Evolutionary conservation across 2,888 invertebrate species (phyloP).

Genomic region (Nasonovia ribisnigri): DNA sequence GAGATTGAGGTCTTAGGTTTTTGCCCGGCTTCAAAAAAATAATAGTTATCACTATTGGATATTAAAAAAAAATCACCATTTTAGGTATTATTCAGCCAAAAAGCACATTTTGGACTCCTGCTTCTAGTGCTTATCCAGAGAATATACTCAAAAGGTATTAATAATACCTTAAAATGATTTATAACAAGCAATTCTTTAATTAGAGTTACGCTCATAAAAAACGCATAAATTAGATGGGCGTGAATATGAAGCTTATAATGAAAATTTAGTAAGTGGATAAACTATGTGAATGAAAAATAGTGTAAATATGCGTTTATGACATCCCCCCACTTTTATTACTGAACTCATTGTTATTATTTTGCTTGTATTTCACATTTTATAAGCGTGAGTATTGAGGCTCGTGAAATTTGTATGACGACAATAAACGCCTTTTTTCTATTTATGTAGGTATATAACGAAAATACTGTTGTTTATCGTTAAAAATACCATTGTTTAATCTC

Average conservation of each 20-base stretch:
- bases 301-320: background rate
- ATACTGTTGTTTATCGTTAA: conserved; percentile 12
- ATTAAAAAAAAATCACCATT: too few relatives aligned
- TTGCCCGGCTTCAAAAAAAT: too few relatives aligned
- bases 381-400: background rate
- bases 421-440: background rate
- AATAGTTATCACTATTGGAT: too few relatives aligned
- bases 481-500: background rate
- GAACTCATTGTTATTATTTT: background rate
- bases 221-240: background rate
- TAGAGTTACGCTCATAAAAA: background rate
- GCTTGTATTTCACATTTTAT: background rate
- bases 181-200: background rate
- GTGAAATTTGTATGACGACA: background rate
- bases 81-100: too few relatives aligned
- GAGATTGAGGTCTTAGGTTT: too few relatives aligned
- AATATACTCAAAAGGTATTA: too few relatives aligned
- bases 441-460: background rate
- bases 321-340: too few relatives aligned
- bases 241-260: background rate
- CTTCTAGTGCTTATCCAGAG: too few relatives aligned
- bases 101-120: too few relatives aligned
- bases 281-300: background rate
- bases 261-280: background rate
- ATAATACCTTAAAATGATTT: too few relatives aligned